A percentile compares a stretch with the other conserved stretches of the same genome.
These are phyloP conservation scores for Eptatretus burgeri DNA, from an alignment of 2,113 vertebrate genomes.

Conservation along the genomic window DNA sequence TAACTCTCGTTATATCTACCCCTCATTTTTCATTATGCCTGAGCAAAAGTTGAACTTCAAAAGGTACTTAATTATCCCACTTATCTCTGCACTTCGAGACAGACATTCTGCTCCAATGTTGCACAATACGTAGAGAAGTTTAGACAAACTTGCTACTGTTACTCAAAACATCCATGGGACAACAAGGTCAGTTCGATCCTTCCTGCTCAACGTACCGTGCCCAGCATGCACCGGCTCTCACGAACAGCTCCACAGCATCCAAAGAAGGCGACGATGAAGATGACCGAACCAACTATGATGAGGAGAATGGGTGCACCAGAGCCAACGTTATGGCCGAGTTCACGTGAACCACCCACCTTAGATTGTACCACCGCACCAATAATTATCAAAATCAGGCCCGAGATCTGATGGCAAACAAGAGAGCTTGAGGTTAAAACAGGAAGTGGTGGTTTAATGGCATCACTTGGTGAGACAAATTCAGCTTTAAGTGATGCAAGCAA, in stretches of 20 bases:
- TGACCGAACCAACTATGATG: constrained; percentile 31
- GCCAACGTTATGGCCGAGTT: neutral
- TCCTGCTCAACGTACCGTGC: constrained; percentile 25
- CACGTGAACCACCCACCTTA: neutral
- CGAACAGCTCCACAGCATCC: constrained; percentile 59
- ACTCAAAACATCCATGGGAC: neutral
- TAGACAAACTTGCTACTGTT: too few relatives aligned
- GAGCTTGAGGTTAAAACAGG: too few relatives aligned
- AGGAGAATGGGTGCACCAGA: constrained; percentile 23
- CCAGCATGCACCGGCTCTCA: constrained; percentile 53
- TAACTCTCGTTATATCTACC: too few relatives aligned
- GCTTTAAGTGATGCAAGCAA: too few relatives aligned
- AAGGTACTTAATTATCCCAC: too few relatives aligned
- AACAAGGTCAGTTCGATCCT: neutral
- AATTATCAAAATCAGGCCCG: neutral
- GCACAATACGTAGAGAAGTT: too few relatives aligned
- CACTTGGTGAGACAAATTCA: too few relatives aligned
- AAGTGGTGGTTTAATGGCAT: too few relatives aligned
- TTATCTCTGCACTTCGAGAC: too few relatives aligned
- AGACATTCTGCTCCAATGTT: too few relatives aligned
- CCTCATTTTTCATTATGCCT: too few relatives aligned
- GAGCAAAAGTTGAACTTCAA: too few relatives aligned
- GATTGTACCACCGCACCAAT: neutral
- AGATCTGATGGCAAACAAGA: neutral
- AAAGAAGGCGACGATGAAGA: constrained; percentile 57